Evolutionary conservation across 2,888 invertebrate genomes (phyloP).

Genomic region (Halictus ligatus): DNA sequence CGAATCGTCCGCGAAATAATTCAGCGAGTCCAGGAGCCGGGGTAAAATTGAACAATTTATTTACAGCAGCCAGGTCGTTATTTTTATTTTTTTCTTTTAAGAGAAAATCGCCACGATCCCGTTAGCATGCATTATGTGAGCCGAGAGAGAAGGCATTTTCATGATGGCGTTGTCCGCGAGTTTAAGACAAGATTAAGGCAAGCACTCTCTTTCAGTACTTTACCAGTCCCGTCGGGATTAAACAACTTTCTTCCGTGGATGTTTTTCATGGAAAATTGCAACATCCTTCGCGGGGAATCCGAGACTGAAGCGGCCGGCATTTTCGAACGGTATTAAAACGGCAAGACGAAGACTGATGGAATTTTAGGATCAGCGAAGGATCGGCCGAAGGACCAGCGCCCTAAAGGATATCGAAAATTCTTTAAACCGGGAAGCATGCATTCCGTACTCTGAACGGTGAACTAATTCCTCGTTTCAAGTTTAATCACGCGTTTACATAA

Average conservation of each 20-base stretch:
- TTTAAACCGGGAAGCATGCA: background rate
- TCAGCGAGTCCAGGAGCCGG: background rate
- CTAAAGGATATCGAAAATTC: background rate
- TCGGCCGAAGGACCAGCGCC: background rate
- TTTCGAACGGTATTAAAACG: background rate
- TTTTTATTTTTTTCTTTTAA: background rate
- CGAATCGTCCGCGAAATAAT: background rate
- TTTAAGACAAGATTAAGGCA: background rate
- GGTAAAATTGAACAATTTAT: background rate
- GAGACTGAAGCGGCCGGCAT: background rate
- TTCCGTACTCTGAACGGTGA: background rate
- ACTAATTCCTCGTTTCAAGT: background rate
- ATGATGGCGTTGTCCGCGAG: background rate
- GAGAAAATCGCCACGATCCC: background rate
- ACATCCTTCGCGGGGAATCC: background rate
- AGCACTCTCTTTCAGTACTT: background rate
- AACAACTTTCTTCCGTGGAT: background rate
- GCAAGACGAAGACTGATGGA: background rate
- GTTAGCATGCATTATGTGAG: background rate
- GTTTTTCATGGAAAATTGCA: background rate
- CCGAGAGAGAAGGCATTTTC: background rate
- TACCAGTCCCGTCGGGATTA: background rate
- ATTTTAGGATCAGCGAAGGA: background rate
- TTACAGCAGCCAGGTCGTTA: background rate
- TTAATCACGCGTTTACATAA: conserved; percentile 13